Evolutionary conservation across 2,888 invertebrate species (phyloP), one percentile per base, ranked within the genome.

Genomic region (Drosophila fulvimacula): DNA sequence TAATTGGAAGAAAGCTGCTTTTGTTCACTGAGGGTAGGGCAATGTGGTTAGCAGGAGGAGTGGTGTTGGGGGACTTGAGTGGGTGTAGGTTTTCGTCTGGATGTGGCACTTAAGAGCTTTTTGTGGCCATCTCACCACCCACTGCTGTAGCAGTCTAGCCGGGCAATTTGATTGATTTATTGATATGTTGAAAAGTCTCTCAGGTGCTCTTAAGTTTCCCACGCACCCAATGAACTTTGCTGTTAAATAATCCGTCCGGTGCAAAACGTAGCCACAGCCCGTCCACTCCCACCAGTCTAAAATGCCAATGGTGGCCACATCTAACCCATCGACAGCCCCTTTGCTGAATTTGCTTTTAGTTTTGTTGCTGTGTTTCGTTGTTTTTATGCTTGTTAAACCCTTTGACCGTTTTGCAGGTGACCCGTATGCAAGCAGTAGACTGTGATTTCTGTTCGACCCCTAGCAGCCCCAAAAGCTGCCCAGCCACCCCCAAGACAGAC

Each of bases 211-310:
- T 69, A 64, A 69, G 65, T 89, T 83, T 83, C 88, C 89, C 89
- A 83, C 89, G 83, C 88, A 87, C 89, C 69, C 79, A 75, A 36
- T 89, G 89, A 83, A 83, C 83, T 83, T 82, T 84, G 62, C 61
- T 71, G 81, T 70, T 71, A 38, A 85, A 57, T 60, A 77, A 62
- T 66, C 41, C 42, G 58, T 9, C 9, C 34, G 34, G 64, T 41
- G 24, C 59, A 39, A 51, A 32, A 27, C 34, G 21, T 32, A 38
- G 38, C 24, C 27, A 19, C 15, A 27, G 30, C 21, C 27, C 60
- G 48, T 65, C 58, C 69, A 72, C 88, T 89, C 83, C 72, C 83
- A 89, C 82, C 86, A 53, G 88, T 89, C 76, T 84, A 74, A 66
- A 82, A 76, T 89, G 58, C 59, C 71, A 60, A 59, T 66, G 53